Evolutionary conservation across 2,797 vertebrate species (phyloP).

Genomic region (Phrynocephalus vlangalii): DNA sequence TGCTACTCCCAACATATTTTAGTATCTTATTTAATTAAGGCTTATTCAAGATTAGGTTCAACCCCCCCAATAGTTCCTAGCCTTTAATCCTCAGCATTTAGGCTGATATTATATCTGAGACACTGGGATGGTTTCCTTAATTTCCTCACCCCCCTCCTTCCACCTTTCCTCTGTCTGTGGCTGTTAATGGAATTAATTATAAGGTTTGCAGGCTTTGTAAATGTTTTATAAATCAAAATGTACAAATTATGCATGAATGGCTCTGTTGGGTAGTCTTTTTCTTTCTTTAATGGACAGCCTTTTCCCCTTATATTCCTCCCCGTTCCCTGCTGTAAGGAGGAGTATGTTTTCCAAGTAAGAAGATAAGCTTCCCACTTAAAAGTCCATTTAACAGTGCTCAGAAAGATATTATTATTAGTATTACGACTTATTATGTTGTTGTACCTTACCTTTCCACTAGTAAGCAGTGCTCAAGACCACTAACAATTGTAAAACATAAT

Average conservation of each 20-base stretch:
- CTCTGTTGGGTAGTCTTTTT: slow-evolving; percentile 27
- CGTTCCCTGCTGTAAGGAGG: too few relatives aligned
- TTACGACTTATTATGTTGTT: background rate
- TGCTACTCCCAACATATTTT: slow-evolving; percentile 12
- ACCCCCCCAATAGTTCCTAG: background rate
- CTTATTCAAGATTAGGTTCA: slow-evolving; percentile 56
- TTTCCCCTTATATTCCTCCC: rapidly evolving
- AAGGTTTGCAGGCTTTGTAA: slow-evolving; percentile 61
- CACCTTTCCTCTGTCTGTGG: slow-evolving; percentile 52
- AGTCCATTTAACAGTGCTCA: background rate
- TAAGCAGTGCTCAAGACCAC: too few relatives aligned
- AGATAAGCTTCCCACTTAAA: background rate
- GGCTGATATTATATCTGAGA: slow-evolving; percentile 47
- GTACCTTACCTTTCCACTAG: too few relatives aligned
- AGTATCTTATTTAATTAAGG: slow-evolving; percentile 40
- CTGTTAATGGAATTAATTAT: slow-evolving; percentile 62
- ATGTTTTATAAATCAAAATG: slow-evolving; percentile 51
- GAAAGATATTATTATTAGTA: background rate
- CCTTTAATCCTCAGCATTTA: slow-evolving; percentile 56
- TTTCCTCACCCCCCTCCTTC: background rate
- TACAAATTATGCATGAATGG: slow-evolving; percentile 41
- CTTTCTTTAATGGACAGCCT: slow-evolving; percentile 15
- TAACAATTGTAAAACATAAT: too few relatives aligned
- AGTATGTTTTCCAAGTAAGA: background rate
- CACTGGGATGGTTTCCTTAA: slow-evolving; percentile 50